Conservation (phyloP, 2,888 invertebrate genomes). For the Perdita meconis region DNA sequence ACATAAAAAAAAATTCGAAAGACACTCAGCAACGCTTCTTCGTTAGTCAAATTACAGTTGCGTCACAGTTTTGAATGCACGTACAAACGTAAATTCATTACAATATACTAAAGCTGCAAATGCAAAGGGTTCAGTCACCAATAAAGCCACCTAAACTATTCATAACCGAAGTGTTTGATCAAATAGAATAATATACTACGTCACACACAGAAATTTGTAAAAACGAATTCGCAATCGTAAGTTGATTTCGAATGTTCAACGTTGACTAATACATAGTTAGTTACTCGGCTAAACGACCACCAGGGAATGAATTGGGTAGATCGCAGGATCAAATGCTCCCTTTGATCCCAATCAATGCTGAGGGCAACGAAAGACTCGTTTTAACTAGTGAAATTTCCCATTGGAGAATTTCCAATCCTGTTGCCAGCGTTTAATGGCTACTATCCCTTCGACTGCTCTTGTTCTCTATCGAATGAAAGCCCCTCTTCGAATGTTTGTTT, state of each 20-base stretch:
- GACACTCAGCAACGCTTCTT: too few relatives aligned
- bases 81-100: too few relatives aligned
- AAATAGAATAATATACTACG: too few relatives aligned
- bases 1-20: too few relatives aligned
- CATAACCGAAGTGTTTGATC: too few relatives aligned
- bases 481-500: conserved; percentile 24
- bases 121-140: too few relatives aligned
- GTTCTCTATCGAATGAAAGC: conserved; percentile 5
- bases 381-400: conserved; percentile 10
- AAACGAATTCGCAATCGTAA: conserved; percentile 33
- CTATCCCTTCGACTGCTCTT: conserved; percentile 24
- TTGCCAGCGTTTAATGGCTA: conserved; percentile 4
- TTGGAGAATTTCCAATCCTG: background rate
- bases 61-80: too few relatives aligned
- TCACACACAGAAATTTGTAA: too few relatives aligned
- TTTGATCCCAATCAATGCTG: conserved; percentile 24
- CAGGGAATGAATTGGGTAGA: background rate
- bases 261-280: background rate
- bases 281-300: background rate
- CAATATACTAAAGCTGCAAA: too few relatives aligned
- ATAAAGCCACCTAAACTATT: too few relatives aligned
- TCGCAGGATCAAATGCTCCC: conserved; percentile 19
- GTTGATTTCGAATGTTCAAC: conserved; percentile 15
- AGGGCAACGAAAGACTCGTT: background rate
- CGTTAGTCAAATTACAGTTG: too few relatives aligned